Percentiles rank a stretch among this genome's conserved stretches.
Conservation (phyloP, 2,113 vertebrate species). For the Oncorhynchus keta region DNA sequence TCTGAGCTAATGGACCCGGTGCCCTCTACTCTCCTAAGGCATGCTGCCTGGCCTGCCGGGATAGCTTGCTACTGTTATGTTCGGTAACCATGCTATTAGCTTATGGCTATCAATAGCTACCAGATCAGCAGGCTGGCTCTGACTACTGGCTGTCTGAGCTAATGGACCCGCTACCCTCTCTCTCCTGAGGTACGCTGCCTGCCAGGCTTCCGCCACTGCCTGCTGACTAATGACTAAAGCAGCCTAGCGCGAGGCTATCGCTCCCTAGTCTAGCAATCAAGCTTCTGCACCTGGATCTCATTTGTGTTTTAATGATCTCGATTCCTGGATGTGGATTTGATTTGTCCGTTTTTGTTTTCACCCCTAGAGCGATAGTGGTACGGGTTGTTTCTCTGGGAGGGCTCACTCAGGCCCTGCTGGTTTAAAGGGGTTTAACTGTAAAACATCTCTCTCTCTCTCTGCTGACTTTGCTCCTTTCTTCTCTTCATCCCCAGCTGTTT, state of each 20-base stretch:
- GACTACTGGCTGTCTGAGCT: constrained; percentile 5
- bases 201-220: constrained; percentile 28
- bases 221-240: constrained; percentile 37
- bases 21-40: constrained; percentile 7
- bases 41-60: not conserved
- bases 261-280: constrained; percentile 7
- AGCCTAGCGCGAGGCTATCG: constrained; percentile 23
- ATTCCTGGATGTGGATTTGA: not conserved
- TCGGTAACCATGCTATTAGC: constrained; percentile 48
- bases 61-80: not conserved
- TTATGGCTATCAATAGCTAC: constrained; percentile 35
- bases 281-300: constrained; percentile 50
- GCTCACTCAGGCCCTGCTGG: not conserved
- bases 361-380: not conserved
- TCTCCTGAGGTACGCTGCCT: constrained; percentile 37
- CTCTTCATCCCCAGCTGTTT: not conserved
- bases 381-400: constrained; percentile 7
- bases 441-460: too few species aligned
- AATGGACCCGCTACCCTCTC: constrained; percentile 37
- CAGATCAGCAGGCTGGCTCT: constrained; percentile 48
- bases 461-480: too few species aligned
- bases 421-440: too few species aligned
- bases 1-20: constrained; percentile 30
- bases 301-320: constrained; percentile 35
- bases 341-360: not conserved